Percentiles rank a stretch among this genome's conserved stretches.
Evolutionary conservation across 2,797 vertebrate species (phyloP).

Genomic region (Dallia pectoralis): DNA sequence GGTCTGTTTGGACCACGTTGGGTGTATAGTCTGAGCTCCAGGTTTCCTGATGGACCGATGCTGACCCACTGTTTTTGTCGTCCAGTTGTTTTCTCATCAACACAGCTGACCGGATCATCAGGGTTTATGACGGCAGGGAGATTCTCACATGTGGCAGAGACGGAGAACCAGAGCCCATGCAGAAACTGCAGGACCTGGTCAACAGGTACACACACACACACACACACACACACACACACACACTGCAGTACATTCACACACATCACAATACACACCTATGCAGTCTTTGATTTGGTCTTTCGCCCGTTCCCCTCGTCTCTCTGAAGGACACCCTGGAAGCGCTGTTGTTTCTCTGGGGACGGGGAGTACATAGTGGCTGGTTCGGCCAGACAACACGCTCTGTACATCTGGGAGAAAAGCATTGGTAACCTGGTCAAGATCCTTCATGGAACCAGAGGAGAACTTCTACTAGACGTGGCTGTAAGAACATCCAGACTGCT

Average conservation of each 20-base stretch:
- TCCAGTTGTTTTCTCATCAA: constrained; percentile 95
- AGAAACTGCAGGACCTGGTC: constrained; percentile 95
- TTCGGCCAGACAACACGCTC: constrained; percentile 91
- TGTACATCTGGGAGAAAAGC: constrained; percentile 99
- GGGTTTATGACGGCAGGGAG: constrained; percentile 94
- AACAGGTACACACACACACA: constrained; percentile 78
- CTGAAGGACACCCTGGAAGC: constrained; percentile 91
- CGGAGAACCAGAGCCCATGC: constrained; percentile 96
- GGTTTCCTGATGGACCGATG: neutral
- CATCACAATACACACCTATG: neutral
- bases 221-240: neutral
- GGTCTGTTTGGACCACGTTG: too few relatives aligned
- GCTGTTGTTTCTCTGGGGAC: constrained; percentile 96
- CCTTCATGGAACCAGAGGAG: constrained; percentile 92
- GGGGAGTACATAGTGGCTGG: constrained; percentile 97
- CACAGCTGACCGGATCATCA: constrained; percentile 94
- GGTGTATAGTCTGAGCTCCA: too few relatives aligned
- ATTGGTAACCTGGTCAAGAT: constrained; percentile 98
- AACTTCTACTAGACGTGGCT: constrained; percentile 92
- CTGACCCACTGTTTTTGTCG: neutral
- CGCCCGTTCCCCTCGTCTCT: neutral
- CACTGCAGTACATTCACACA: neutral
- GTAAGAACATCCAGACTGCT: constrained; percentile 68
- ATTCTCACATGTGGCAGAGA: constrained; percentile 94
- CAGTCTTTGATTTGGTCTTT: neutral